phyloP scores from a whole-genome alignment of 53 echinoderm and acorn worm species.

The Echinarachnius parma region DNA sequence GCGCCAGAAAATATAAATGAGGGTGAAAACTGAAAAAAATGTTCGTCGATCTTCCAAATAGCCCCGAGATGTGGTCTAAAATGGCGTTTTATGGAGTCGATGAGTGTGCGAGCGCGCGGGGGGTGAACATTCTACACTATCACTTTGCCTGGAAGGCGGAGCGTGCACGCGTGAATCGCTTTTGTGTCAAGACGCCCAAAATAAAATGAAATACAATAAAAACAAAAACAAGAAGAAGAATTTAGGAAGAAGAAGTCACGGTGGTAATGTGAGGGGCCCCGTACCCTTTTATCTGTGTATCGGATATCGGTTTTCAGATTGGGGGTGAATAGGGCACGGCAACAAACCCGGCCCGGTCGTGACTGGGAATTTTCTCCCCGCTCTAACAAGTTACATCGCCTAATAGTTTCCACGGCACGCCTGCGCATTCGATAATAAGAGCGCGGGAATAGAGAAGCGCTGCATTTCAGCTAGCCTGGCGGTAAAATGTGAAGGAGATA shows the following conservation, averaged over 20 bases:
- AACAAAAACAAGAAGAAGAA: not conserved
- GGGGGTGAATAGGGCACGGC: conserved; percentile 34
- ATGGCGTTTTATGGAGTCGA: too few relatives aligned
- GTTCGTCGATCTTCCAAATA: conserved; percentile 45
- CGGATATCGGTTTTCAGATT: conserved; percentile 49
- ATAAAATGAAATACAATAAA: too few relatives aligned
- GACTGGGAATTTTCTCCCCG: conserved; percentile 21
- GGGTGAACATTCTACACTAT: too few relatives aligned
- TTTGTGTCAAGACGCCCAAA: too few relatives aligned
- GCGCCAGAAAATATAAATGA: not conserved
- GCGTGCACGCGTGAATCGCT: too few relatives aligned
- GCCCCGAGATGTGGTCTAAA: conserved; percentile 43
- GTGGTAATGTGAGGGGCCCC: conserved; percentile 41
- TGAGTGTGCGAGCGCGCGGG: too few relatives aligned
- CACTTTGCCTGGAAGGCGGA: too few relatives aligned
- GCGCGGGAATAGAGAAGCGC: conserved; percentile 29
- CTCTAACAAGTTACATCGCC: conserved; percentile 48
- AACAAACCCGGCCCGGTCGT: conserved; percentile 43
- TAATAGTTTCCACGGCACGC: conserved; percentile 48
- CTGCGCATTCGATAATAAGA: conserved; percentile 42
- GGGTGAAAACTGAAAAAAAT: not conserved
- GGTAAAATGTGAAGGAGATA: too few relatives aligned
- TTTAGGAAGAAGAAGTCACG: conserved; percentile 28
- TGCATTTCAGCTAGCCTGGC: too few relatives aligned
- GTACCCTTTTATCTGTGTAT: conserved; percentile 50